These are phyloP conservation scores for Hydrolagus colliei DNA, from an alignment of 2,797 vertebrate genomes.

Conservation along the genomic window DNA sequence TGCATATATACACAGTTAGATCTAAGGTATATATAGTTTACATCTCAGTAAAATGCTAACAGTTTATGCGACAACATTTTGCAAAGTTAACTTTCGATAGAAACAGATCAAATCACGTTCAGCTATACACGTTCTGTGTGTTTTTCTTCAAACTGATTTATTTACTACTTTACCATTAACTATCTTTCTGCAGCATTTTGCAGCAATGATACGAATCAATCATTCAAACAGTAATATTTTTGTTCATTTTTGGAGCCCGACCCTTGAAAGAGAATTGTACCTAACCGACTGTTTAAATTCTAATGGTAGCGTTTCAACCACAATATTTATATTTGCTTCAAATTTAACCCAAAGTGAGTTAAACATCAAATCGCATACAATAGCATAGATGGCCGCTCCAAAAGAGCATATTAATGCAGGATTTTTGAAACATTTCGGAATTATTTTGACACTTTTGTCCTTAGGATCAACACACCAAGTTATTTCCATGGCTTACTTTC, in stretches of 20 bases:
- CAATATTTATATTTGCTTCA: background rate
- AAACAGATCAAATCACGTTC: background rate
- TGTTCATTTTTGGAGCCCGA: background rate
- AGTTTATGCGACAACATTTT: background rate
- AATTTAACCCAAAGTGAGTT: background rate
- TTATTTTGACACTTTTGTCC: background rate
- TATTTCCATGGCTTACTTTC: background rate
- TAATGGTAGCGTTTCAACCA: background rate
- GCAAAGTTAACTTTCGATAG: background rate
- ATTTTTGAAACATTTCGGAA: background rate
- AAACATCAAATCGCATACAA: background rate
- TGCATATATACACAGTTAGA: too few species aligned
- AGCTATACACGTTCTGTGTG: too few species aligned
- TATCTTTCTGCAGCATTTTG: background rate
- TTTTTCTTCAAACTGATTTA: too few species aligned
- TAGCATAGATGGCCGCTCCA: background rate
- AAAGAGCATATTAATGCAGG: background rate
- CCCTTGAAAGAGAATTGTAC: conserved; percentile 1
- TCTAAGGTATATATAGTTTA: too few species aligned
- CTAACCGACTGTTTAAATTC: background rate
- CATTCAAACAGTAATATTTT: background rate
- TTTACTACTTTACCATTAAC: too few species aligned
- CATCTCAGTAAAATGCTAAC: background rate
- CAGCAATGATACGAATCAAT: background rate
- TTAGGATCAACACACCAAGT: background rate